phyloP scores from a whole-genome alignment of 2,888 invertebrate species.

The Leptinotarsa rubiginosa region DNA sequence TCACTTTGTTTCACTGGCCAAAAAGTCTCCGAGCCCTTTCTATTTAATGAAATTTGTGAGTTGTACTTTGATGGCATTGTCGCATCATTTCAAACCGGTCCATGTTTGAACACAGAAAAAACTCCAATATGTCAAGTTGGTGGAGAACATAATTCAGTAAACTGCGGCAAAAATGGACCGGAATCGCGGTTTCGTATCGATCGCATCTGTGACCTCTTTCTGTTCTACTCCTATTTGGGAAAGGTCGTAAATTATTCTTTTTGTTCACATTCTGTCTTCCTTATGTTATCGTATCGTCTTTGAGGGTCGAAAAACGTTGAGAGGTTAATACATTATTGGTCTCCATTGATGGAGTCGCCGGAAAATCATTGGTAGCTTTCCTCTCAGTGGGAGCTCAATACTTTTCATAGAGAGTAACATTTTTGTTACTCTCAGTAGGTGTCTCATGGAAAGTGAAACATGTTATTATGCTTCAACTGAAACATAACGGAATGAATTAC shows the following conservation, averaged over 20 bases:
- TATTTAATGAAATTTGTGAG: conserved; percentile 2
- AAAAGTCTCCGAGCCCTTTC: neutral
- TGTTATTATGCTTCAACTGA: too few species aligned
- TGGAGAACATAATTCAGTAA: conserved; percentile 31
- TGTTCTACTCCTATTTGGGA: conserved; percentile 29
- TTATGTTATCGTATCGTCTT: conserved; percentile 31
- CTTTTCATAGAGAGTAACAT: too few species aligned
- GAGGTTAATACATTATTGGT: conserved; percentile 31
- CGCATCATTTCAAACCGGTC: conserved; percentile 13
- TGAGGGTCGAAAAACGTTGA: conserved; percentile 17
- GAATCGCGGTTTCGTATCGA: conserved; percentile 35
- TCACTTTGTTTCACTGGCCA: neutral
- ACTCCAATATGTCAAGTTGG: conserved; percentile 28
- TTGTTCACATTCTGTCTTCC: conserved; percentile 28
- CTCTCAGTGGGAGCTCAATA: neutral
- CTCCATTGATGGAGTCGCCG: conserved; percentile 18
- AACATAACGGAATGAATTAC: too few species aligned
- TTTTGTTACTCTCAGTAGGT: too few species aligned
- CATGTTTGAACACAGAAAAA: conserved; percentile 26
- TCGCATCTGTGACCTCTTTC: conserved; percentile 36
- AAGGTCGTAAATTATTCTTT: conserved; percentile 34
- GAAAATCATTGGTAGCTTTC: conserved; percentile 7
- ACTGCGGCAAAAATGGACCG: conserved; percentile 35
- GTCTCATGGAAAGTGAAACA: too few species aligned
- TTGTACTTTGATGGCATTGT: conserved; percentile 16